Evolutionary conservation across 2,797 vertebrate species (phyloP).

Genomic region (Channallabes apus): DNA sequence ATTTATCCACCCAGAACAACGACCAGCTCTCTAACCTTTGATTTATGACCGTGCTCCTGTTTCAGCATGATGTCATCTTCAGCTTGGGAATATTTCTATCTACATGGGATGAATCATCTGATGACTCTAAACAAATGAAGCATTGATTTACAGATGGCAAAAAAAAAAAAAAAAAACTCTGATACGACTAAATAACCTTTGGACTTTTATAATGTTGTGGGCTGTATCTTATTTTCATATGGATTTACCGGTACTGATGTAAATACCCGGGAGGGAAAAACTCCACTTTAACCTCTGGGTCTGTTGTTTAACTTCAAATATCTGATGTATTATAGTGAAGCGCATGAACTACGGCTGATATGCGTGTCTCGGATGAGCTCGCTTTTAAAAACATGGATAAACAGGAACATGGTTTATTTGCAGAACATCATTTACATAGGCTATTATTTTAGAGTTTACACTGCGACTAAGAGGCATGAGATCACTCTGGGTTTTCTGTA

Average conservation of each 20-base stretch:
- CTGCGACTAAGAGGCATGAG: background rate
- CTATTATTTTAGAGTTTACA: background rate
- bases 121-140: slow-evolving; percentile 14
- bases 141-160: background rate
- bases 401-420: background rate
- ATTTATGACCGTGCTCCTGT: background rate
- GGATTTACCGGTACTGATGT: background rate
- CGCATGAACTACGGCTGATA: background rate
- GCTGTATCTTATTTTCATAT: background rate
- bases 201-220: background rate
- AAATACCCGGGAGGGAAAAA: background rate
- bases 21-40: background rate
- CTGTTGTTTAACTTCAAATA: background rate
- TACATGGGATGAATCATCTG: background rate
- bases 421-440: background rate
- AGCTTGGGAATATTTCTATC: background rate
- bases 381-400: background rate
- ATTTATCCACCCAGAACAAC: slow-evolving; percentile 1
- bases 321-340: background rate
- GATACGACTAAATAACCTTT: background rate
- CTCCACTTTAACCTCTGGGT: background rate
- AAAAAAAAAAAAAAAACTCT: background rate
- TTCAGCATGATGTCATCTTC: background rate
- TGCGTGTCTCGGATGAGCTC: background rate
- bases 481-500: background rate